phyloP scores from a whole-genome alignment of 2,888 invertebrate species.

The Leucania comma region DNA sequence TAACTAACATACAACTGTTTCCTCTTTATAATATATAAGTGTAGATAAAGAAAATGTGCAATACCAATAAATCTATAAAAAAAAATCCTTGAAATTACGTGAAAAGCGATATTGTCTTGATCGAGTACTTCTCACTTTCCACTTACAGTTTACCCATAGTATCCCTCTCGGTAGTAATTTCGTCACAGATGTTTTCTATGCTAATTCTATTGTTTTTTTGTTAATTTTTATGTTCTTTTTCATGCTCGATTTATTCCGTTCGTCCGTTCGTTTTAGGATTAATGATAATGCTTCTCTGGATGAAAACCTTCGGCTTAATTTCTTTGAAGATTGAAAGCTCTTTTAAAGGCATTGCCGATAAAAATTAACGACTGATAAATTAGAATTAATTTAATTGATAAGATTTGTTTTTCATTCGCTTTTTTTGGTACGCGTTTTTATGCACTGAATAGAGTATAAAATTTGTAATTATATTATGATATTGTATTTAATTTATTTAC shows the following conservation, averaged over 20 bases:
- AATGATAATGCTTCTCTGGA: constrained; percentile 82
- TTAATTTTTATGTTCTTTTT: constrained; percentile 89
- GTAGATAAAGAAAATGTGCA: no score
- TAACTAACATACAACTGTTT: no score
- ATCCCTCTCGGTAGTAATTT: constrained; percentile 76
- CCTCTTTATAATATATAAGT: no score
- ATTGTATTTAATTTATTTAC: no score
- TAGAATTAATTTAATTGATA: constrained; percentile 47
- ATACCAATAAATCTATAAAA: no score
- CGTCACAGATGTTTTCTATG: constrained; percentile 90
- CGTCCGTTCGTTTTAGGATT: constrained; percentile 85
- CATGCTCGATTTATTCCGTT: constrained; percentile 88
- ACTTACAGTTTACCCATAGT: constrained; percentile 64
- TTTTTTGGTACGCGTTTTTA: neutral
- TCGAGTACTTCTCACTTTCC: constrained; percentile 33
- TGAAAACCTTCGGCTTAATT: constrained; percentile 70
- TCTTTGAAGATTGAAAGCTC: constrained; percentile 56
- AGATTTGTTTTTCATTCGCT: neutral
- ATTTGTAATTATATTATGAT: neutral
- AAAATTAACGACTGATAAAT: constrained; percentile 61
- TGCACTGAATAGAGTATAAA: neutral
- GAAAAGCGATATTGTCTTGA: neutral
- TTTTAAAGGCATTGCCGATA: constrained; percentile 54
- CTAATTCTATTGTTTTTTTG: constrained; percentile 91
- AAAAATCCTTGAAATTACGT: neutral